Evolutionary conservation across 1,140 invertebrate genomes (phyloP).

Genomic region (Tribolium castaneum): DNA sequence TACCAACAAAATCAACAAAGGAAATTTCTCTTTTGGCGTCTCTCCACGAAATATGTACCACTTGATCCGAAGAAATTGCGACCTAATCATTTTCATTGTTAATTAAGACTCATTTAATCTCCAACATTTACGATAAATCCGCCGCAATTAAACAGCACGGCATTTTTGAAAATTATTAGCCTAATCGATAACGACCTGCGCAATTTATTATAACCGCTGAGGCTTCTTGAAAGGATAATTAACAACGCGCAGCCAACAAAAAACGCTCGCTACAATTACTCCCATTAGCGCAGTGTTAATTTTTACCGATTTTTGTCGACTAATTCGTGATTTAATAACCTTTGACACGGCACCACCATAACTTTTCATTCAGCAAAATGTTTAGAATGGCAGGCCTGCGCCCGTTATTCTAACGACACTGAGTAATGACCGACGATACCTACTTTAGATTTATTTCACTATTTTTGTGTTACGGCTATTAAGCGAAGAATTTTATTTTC

Average conservation of each 20-base stretch:
- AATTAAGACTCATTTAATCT: conserved; percentile 19
- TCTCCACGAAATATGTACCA: neutral
- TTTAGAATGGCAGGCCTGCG: neutral
- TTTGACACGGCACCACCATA: neutral
- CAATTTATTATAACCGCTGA: conserved; percentile 19
- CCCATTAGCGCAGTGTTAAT: conserved; percentile 17
- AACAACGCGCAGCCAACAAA: neutral
- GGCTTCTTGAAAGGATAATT: conserved; percentile 28
- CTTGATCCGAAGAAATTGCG: conserved; percentile 25
- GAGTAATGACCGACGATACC: neutral
- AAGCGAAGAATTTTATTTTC: neutral
- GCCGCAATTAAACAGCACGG: conserved; percentile 10
- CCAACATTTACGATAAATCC: conserved; percentile 1
- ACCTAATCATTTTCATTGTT: conserved; percentile 39
- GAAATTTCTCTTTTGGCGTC: conserved; percentile 34
- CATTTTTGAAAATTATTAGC: conserved; percentile 12
- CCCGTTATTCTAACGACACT: neutral
- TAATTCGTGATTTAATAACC: conserved; percentile 18
- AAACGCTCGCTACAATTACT: conserved; percentile 21
- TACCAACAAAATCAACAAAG: conserved; percentile 43
- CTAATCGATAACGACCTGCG: conserved; percentile 29
- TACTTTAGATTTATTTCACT: neutral
- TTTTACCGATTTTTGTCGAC: conserved; percentile 12
- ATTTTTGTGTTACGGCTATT: neutral
- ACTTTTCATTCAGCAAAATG: conserved; percentile 30